Percentiles rank a stretch among this genome's conserved stretches.
These are phyloP conservation scores for Eulemur rubriventer DNA, from an alignment of 2,797 vertebrate species.

Conservation along the genomic window DNA sequence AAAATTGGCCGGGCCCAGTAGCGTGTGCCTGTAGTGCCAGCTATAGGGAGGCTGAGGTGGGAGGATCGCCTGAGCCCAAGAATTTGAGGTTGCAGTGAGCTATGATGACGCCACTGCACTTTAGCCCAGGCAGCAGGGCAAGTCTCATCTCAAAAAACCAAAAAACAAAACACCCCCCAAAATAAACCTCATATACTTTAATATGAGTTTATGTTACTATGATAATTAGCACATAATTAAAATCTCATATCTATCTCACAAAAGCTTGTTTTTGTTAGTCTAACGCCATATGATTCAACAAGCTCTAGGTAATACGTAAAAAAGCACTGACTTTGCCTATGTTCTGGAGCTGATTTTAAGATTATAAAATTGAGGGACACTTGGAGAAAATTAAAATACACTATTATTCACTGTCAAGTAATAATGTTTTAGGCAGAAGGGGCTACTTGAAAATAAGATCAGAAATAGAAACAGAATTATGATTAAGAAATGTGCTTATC, in stretches of 20 bases:
- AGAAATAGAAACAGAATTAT: constrained; percentile 28
- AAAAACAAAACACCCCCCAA: not conserved
- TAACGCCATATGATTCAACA: not conserved
- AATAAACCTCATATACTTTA: not conserved
- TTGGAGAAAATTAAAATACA: constrained; percentile 41
- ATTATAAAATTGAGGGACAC: constrained; percentile 19
- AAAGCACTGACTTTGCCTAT: not conserved
- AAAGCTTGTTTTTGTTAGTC: constrained; percentile 23
- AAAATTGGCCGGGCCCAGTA: not conserved
- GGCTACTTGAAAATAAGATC: not conserved
- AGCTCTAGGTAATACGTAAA: not conserved
- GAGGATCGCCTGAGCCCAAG: not conserved
- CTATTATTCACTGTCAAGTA: not conserved
- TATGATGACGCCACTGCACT: not conserved
- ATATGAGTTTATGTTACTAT: not conserved
- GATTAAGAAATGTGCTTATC: not conserved
- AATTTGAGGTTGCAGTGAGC: not conserved
- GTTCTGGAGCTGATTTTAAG: not conserved
- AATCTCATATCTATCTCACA: not conserved
- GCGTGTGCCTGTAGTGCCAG: not conserved
- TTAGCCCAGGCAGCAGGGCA: not conserved
- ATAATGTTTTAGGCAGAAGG: not conserved
- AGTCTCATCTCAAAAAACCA: not conserved
- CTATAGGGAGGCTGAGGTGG: not conserved
- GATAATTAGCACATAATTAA: not conserved